Percentiles rank a stretch among this genome's conserved stretches.
These are phyloP conservation scores for Clarias pachynema DNA, from an alignment of 2,797 vertebrate genomes.

Conservation along the genomic window DNA sequence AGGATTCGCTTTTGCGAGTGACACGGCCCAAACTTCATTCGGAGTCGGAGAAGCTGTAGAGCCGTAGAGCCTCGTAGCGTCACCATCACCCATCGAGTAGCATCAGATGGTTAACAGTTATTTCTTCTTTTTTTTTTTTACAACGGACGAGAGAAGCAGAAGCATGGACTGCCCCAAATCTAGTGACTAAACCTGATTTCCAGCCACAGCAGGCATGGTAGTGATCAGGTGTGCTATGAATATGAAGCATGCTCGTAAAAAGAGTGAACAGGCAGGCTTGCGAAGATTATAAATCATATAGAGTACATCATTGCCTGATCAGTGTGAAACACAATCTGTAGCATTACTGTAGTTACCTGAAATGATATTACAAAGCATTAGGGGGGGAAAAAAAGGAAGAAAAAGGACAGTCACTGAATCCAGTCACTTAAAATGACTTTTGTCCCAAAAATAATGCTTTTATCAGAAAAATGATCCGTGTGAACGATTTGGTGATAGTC, in stretches of 20 bases:
- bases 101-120: constrained; percentile 9
- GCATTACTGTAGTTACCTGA: constrained; percentile 58
- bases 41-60: constrained; percentile 35
- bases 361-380: constrained; percentile 59
- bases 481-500: constrained; percentile 79
- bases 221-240: constrained; percentile 33
- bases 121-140: neutral
- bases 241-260: constrained; percentile 27
- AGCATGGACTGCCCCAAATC: neutral
- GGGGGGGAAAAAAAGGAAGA: constrained; percentile 48
- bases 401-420: constrained; percentile 71
- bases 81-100: constrained; percentile 3
- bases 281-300: constrained; percentile 49
- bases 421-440: constrained; percentile 72
- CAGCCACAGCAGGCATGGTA: constrained; percentile 26
- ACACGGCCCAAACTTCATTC: constrained; percentile 31
- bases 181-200: neutral
- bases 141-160: neutral
- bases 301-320: constrained; percentile 35
- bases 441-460: constrained; percentile 84
- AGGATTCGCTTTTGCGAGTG: constrained; percentile 67
- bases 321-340: constrained; percentile 54
- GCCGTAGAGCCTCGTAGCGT: constrained; percentile 20
- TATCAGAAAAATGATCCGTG: constrained; percentile 83
- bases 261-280: constrained; percentile 33